phyloP scores from a whole-genome alignment of 2,113 vertebrate genomes.

The Platysternon megacephalum region DNA sequence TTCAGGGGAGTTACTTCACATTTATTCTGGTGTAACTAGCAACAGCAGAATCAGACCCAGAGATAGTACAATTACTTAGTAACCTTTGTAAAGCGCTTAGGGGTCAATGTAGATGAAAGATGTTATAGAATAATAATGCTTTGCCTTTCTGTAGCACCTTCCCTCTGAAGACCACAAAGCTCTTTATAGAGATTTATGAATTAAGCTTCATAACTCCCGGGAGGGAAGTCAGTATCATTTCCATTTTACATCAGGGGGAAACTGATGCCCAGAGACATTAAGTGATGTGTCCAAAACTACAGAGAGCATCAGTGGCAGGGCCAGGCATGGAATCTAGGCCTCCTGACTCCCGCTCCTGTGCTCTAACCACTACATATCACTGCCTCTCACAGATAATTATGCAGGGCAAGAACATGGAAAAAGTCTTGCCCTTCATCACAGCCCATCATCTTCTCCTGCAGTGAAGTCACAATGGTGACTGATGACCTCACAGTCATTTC shows the following conservation, averaged over 20 bases:
- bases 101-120: fast-evolving
- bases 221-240: background rate
- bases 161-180: background rate
- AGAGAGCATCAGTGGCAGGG: too few relatives aligned
- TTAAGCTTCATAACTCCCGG: background rate
- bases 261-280: background rate
- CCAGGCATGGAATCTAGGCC: too few relatives aligned
- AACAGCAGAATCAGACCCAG: background rate
- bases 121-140: background rate
- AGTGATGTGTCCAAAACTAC: background rate
- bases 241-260: background rate
- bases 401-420: too few relatives aligned
- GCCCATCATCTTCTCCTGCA: too few relatives aligned
- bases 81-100: background rate
- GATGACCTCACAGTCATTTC: background rate
- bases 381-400: too few relatives aligned
- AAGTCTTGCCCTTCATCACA: too few relatives aligned
- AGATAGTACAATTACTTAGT: background rate
- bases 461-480: too few relatives aligned
- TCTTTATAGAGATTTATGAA: background rate
- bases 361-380: too few relatives aligned
- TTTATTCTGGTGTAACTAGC: fast-evolving
- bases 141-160: background rate
- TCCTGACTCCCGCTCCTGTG: too few relatives aligned
- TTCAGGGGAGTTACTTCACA: fast-evolving